Conservation (phyloP, 2,113 vertebrate species). For the Brevimyrus niger region DNA sequence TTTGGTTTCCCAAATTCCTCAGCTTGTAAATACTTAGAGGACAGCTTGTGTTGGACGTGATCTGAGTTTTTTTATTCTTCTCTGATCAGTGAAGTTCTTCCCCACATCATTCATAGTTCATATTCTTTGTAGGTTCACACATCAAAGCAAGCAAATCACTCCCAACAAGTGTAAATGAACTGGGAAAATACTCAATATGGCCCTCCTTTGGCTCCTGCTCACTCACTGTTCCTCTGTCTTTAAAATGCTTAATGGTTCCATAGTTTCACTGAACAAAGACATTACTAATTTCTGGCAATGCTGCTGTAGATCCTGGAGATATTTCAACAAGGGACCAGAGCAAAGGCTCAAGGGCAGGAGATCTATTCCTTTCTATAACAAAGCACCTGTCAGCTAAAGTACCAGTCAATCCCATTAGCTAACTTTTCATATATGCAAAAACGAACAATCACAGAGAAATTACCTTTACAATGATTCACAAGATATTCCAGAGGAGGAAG, state of each 20-base stretch:
- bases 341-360: neutral
- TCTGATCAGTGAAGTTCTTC: neutral
- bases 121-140: conserved; percentile 11
- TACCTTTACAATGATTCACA: neutral
- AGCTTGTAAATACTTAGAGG: conserved; percentile 15
- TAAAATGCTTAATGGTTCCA: neutral
- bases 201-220: neutral
- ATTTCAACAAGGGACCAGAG: neutral
- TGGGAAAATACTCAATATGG: conserved; percentile 3
- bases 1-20: conserved; percentile 22
- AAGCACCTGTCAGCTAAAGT: neutral
- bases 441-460: neutral
- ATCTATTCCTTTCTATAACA: neutral
- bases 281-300: neutral
- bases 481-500: neutral
- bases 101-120: neutral
- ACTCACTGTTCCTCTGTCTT: neutral
- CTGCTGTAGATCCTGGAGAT: neutral
- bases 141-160: neutral
- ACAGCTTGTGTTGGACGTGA: neutral
- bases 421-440: neutral
- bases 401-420: neutral
- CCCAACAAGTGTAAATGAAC: neutral
- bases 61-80: neutral
- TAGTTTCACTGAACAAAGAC: neutral